Conservation (phyloP, 2,888 invertebrate genomes). For the Platycheirus albimanus region DNA sequence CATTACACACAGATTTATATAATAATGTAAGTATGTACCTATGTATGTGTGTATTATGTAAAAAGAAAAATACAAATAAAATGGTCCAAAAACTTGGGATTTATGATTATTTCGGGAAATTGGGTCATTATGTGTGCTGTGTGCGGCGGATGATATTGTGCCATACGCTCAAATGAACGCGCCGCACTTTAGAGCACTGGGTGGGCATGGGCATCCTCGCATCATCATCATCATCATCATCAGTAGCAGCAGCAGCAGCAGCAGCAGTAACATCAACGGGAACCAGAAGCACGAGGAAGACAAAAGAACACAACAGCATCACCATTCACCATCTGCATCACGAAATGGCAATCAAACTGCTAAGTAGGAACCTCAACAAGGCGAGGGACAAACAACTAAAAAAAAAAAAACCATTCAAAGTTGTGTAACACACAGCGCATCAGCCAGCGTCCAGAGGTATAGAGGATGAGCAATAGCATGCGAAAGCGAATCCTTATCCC, state of each 20-base stretch:
- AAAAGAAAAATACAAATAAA: background rate
- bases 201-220: constrained; percentile 57
- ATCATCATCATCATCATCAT: constrained; percentile 59
- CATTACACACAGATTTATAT: constrained; percentile 9
- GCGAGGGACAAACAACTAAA: background rate
- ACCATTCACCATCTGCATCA: constrained; percentile 61
- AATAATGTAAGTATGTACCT: background rate
- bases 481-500: background rate
- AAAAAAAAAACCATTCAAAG: constrained; percentile 19
- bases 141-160: constrained; percentile 48
- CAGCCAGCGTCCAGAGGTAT: constrained; percentile 18
- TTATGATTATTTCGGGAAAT: constrained; percentile 74
- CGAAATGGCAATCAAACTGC: constrained; percentile 60
- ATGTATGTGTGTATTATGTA: background rate
- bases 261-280: constrained; percentile 1
- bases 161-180: constrained; percentile 53
- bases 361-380: constrained; percentile 43
- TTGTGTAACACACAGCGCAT: constrained; percentile 65
- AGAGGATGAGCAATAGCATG: too few species aligned
- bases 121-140: constrained; percentile 71
- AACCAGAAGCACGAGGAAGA: constrained; percentile 18
- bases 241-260: constrained; percentile 40
- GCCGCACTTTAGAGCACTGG: constrained; percentile 40
- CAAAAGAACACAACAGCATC: constrained; percentile 32
- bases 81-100: constrained; percentile 51